Evolutionary conservation across 2,113 vertebrate genomes (phyloP).

Genomic region (Emydocephalus ijimae): DNA sequence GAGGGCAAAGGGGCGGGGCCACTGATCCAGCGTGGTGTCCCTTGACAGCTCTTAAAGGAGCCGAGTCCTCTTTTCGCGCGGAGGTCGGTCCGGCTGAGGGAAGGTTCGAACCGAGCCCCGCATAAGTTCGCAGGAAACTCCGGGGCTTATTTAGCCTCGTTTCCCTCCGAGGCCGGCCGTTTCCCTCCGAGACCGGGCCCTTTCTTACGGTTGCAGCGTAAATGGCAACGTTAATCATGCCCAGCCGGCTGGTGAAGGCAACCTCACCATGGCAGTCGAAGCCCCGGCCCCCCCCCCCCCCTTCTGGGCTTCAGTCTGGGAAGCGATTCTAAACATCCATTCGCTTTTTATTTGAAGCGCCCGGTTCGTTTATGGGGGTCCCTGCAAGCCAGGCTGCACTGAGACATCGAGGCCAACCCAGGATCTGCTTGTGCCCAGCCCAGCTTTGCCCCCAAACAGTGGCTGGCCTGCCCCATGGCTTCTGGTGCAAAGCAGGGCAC

Average conservation of each 20-base stretch:
- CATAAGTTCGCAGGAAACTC: not conserved
- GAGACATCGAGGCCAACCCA: not conserved
- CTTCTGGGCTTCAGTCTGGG: not conserved
- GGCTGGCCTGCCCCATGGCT: not conserved
- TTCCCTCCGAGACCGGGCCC: not conserved
- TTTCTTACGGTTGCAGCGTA: not conserved
- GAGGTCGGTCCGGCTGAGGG: not conserved
- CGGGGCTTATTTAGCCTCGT: not conserved
- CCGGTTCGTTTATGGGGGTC: not conserved
- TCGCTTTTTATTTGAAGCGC: not conserved
- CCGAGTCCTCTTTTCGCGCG: not conserved
- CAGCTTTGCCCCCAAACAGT: not conserved
- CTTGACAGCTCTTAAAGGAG: conserved; percentile 19
- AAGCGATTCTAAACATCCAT: not conserved
- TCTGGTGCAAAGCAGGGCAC: not conserved
- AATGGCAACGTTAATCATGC: not conserved
- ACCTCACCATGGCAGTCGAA: not conserved
- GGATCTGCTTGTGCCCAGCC: not conserved
- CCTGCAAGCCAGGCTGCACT: not conserved
- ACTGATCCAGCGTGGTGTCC: not conserved
- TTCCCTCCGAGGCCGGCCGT: not conserved
- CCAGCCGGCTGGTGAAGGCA: not conserved
- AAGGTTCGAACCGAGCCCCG: not conserved
- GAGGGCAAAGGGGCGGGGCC: not conserved
- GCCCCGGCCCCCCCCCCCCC: not conserved